Conservation (phyloP, 2,888 invertebrate genomes). For the Tachina fera region DNA sequence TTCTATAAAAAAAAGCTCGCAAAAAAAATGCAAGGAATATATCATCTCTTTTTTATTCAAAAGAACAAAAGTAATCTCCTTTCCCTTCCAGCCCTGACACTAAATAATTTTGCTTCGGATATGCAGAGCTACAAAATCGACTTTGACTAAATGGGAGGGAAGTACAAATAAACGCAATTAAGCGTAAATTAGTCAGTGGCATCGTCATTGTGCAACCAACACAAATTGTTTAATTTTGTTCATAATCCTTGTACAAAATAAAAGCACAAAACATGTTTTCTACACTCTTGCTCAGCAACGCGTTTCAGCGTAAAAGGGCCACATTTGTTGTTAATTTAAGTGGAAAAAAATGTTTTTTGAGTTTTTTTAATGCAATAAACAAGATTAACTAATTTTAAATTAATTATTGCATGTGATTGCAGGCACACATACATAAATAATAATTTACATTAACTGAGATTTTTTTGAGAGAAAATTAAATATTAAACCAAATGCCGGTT, state of each 20-base stretch:
- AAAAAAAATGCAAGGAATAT: background rate
- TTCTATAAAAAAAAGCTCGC: too few species aligned
- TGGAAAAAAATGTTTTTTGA: conserved; percentile 3
- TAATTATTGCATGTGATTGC: background rate
- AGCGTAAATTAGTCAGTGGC: conserved; percentile 46
- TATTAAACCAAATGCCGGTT: too few species aligned
- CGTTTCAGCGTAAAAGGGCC: background rate
- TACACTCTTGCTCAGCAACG: background rate
- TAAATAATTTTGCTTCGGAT: background rate
- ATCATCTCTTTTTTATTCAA: background rate
- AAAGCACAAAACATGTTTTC: background rate
- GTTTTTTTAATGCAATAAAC: background rate
- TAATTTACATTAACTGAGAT: too few species aligned
- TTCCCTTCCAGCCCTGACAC: background rate
- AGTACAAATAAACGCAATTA: conserved; percentile 60
- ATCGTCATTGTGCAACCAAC: conserved; percentile 8
- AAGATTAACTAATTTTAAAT: background rate
- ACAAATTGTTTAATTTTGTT: conserved; percentile 18
- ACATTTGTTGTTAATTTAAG: background rate
- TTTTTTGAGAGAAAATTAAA: too few species aligned
- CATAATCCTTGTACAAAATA: background rate
- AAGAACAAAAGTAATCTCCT: background rate
- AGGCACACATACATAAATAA: too few species aligned
- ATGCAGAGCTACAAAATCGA: background rate
- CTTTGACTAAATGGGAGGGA: conserved; percentile 1